Percentiles rank a stretch among this genome's conserved stretches.
phyloP scores from a whole-genome alignment of 2,113 vertebrate species.

The Neotoma lepida region DNA sequence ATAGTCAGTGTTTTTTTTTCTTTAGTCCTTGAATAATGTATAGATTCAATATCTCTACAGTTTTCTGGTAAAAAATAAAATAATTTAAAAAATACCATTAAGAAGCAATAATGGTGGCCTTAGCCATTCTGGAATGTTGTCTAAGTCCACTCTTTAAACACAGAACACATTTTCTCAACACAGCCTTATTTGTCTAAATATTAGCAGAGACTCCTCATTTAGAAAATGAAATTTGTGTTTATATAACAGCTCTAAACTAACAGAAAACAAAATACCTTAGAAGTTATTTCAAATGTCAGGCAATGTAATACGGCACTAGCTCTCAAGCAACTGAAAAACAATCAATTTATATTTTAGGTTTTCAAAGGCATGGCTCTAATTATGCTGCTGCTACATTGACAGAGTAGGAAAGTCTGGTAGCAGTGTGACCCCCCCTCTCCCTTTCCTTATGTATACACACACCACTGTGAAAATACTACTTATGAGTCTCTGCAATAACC shows the following conservation, averaged over 20 bases:
- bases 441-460: background rate
- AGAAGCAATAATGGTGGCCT: background rate
- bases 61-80: too few relatives aligned
- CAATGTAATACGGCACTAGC: constrained; percentile 45
- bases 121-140: background rate
- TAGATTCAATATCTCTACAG: background rate
- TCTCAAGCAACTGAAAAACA: constrained; percentile 54
- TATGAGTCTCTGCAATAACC: constrained; percentile 33
- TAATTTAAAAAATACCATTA: background rate
- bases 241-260: background rate
- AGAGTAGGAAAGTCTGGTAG: constrained; percentile 60
- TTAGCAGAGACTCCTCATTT: background rate
- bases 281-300: constrained; percentile 55
- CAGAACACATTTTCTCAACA: background rate
- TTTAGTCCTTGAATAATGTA: background rate
- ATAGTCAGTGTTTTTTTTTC: background rate
- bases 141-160: background rate
- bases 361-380: constrained; percentile 63
- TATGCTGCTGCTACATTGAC: constrained; percentile 38
- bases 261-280: constrained; percentile 62
- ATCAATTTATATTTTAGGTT: constrained; percentile 65
- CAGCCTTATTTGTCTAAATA: constrained; percentile 50
- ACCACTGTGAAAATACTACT: constrained; percentile 29
- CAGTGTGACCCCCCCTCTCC: constrained; percentile 2
- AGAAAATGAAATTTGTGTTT: constrained; percentile 13